Conservation (phyloP, 2,113 vertebrate species). For the Chelonoidis abingdonii region DNA sequence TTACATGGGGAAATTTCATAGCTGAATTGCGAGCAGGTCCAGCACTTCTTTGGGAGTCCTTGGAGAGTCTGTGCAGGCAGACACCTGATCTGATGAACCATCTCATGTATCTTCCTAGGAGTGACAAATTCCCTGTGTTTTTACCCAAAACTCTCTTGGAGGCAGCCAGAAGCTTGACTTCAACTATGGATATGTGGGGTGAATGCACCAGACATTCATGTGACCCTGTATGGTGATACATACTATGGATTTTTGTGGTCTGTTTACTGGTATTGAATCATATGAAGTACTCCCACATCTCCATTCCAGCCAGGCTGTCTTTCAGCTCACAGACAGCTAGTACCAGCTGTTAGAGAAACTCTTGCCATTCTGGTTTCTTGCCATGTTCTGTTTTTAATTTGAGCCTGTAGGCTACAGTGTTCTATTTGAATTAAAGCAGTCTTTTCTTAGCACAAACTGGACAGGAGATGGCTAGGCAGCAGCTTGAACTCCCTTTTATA, state of each 20-base stretch:
- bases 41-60: neutral
- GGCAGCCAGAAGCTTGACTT: neutral
- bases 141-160: neutral
- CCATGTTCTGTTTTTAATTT: neutral
- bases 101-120: neutral
- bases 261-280: neutral
- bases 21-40: neutral
- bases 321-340: neutral
- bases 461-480: neutral
- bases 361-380: neutral
- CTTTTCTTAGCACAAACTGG: neutral
- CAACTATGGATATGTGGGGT: neutral
- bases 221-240: neutral
- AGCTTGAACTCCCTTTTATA: too few species aligned
- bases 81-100: neutral
- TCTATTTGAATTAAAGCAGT: neutral
- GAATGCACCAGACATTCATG: neutral
- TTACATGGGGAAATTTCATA: neutral
- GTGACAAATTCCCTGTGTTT: neutral
- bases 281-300: neutral
- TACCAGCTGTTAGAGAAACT: neutral
- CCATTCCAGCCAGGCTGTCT: neutral
- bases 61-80: neutral
- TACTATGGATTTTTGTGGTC: neutral
- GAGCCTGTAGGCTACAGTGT: neutral